Evolutionary conservation across 2,888 invertebrate genomes (phyloP), one percentile per base, ranked within the genome.

Genomic region (Arctia plantaginis): DNA sequence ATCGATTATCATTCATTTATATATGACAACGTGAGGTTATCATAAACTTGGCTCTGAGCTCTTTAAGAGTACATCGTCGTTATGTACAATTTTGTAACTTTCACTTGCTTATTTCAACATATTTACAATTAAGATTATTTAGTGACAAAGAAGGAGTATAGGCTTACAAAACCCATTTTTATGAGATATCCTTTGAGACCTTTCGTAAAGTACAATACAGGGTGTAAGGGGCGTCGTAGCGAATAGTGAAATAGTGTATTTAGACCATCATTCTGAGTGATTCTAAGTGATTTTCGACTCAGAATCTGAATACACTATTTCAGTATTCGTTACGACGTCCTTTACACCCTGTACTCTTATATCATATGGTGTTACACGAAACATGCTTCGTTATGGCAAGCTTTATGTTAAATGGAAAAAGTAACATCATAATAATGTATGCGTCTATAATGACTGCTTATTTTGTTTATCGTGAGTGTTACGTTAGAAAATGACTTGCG

Each of bases 101-200:
- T 76, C 75, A 79, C 76, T 79, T 77, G 79, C 74, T 74, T 77
- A 77, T 77, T 82, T 77, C 78, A 76, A 81, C 66, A 69, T 81
- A 78, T 79, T 80, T 78, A 79, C 71, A 82, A 77, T 78, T 78
- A 79, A 67, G 71, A 74, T 80, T 79, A 79, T 75, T 79, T 76
- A 77, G 70, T 81, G 73, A 81, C 72, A 77, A 72, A 77, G 82
- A 82, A 72, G 69, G 64, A 79, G 74, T 55, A 77, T 72, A 74
- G 75, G 69, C 74, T 67, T 78, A 82, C 83, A 82, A 85, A 82
- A 80, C 64, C 66, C 75, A 74, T 82, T n/a, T 84, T 85, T 85
- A 85, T 82, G 82, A 79, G 71, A 68, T 79, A 83, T 74, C 75
- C 80, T 71, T 71, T 72, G 73, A n/a, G 35, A 80, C 71, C 76